phyloP scores from a whole-genome alignment of 2,888 invertebrate species.

The Platycnemis pennipes region DNA sequence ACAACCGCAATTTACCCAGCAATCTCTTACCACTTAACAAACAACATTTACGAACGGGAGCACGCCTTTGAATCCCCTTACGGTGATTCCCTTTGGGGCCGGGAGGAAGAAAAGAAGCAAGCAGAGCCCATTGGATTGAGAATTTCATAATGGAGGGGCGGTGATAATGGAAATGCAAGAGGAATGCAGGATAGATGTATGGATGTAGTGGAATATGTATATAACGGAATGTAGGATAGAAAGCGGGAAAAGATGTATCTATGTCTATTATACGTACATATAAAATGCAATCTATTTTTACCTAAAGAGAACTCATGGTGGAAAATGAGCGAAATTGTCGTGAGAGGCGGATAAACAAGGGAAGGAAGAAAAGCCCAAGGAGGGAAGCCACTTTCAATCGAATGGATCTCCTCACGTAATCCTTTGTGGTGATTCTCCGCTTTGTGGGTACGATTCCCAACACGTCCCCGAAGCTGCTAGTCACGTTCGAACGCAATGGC shows the following conservation, averaged over 20 bases:
- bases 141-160: background rate
- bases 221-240: background rate
- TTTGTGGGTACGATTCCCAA: slow-evolving; percentile 55
- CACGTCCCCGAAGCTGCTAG: slow-evolving; percentile 28
- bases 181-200: background rate
- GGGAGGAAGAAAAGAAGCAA: background rate
- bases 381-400: slow-evolving; percentile 35
- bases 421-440: slow-evolving; percentile 62
- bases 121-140: background rate
- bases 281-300: no score
- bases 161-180: background rate
- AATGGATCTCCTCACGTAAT: slow-evolving; percentile 48
- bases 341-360: background rate
- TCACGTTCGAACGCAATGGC: slow-evolving; percentile 20
- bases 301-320: no score
- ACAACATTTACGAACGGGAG: background rate
- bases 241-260: no score
- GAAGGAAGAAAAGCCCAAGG: slow-evolving; percentile 7
- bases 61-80: background rate
- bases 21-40: slow-evolving; percentile 36
- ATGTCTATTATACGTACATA: no score
- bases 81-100: background rate
- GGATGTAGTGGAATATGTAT: no score
- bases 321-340: no score
- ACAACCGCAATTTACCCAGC: background rate